These are phyloP conservation scores for Ctenomys sociabilis DNA, from an alignment of 2,113 vertebrate genomes.

Conservation along the genomic window DNA sequence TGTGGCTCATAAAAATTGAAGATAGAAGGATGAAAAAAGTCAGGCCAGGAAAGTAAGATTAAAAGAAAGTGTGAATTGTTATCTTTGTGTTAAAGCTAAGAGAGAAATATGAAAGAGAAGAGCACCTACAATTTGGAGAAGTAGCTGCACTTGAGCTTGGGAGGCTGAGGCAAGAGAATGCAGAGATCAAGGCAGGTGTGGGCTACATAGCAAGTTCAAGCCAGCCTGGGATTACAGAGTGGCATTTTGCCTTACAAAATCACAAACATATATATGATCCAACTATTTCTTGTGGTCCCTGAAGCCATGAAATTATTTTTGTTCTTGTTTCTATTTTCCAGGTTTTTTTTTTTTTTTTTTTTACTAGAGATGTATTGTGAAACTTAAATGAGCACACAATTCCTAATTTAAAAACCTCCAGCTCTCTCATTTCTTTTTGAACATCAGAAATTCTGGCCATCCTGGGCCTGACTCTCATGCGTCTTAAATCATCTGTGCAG, in stretches of 20 bases:
- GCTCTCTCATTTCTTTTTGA: conserved; percentile 14
- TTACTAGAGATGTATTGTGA: neutral
- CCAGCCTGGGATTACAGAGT: neutral
- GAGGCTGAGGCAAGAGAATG: neutral
- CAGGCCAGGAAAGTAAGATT: neutral
- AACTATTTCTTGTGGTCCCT: neutral
- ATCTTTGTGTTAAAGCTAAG: neutral
- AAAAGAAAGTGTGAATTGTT: neutral
- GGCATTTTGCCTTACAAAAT: neutral
- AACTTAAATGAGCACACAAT: neutral
- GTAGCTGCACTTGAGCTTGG: neutral
- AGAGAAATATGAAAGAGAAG: neutral
- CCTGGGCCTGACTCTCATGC: neutral
- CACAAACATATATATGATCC: neutral
- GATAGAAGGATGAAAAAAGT: neutral
- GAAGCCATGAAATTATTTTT: neutral
- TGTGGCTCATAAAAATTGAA: neutral
- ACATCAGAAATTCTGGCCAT: conserved; percentile 15
- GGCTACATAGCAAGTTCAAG: neutral
- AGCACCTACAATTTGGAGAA: neutral
- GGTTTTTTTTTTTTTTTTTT: too few species aligned
- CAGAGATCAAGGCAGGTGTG: neutral
- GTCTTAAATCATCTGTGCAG: neutral
- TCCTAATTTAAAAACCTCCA: neutral
- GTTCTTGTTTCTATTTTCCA: neutral